Percentiles rank a stretch among this genome's conserved stretches.
Conservation (phyloP, 2,113 vertebrate species). For the Oenanthe melanoleuca region DNA sequence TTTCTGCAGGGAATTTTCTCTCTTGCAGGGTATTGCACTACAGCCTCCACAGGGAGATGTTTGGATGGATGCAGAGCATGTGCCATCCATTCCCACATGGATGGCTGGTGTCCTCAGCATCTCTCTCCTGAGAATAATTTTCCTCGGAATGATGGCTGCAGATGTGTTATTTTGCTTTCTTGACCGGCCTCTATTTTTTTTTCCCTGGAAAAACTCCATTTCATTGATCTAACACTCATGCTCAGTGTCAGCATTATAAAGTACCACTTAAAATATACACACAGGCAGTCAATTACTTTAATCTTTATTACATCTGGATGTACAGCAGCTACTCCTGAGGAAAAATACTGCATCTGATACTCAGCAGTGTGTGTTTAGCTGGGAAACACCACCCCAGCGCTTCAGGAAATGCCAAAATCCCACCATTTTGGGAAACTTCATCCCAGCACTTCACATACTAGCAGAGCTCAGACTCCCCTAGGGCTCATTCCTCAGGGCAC, state of each 20-base stretch:
- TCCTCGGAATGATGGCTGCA: neutral
- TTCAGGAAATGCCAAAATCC: neutral
- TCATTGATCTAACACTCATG: neutral
- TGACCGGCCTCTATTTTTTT: neutral
- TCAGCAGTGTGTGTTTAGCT: neutral
- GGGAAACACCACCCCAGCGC: neutral
- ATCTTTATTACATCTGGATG: slow-evolving; percentile 2
- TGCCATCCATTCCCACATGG: neutral
- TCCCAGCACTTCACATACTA: neutral
- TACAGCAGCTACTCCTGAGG: neutral
- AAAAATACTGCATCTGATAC: neutral
- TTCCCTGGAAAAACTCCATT: neutral
- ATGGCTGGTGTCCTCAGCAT: neutral
- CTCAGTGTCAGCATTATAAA: slow-evolving; percentile 8
- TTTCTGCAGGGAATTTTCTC: neutral
- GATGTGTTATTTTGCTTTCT: neutral
- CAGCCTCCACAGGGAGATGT: neutral
- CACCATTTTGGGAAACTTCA: neutral
- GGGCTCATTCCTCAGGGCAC: neutral
- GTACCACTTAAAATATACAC: slow-evolving; percentile 25
- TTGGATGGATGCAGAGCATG: neutral
- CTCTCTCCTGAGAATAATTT: neutral
- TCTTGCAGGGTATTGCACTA: neutral
- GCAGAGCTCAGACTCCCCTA: neutral
- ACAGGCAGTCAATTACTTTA: slow-evolving; percentile 6